Evolutionary conservation across 2,888 invertebrate genomes (phyloP).

Genomic region (Belgica antarctica): DNA sequence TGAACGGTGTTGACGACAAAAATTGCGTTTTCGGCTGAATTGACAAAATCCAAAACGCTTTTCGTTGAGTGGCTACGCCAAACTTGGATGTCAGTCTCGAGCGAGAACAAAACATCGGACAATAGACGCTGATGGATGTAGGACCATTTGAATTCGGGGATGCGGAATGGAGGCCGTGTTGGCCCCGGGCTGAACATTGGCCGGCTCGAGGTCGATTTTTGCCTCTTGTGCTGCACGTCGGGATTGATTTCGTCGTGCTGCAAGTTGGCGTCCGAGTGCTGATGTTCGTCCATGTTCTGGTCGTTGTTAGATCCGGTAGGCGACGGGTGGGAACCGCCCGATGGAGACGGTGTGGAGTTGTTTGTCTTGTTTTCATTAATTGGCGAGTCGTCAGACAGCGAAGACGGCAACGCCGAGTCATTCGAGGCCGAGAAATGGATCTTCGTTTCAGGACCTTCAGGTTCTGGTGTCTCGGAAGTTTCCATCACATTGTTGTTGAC

Average conservation of each 20-base stretch:
- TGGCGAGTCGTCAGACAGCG: conserved; percentile 42
- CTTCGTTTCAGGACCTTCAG: conserved; percentile 54
- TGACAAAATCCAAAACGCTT: conserved; percentile 96
- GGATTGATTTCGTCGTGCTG: conserved; percentile 5
- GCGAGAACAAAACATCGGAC: conserved; percentile 91
- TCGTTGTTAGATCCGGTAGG: conserved; percentile 16
- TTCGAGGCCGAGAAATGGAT: conserved; percentile 56
- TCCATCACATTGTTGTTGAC: conserved; percentile 24
- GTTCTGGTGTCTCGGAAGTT: conserved; percentile 52
- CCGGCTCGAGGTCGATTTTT: conserved; percentile 66
- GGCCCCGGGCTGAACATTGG: conserved; percentile 94
- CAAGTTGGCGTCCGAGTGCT: neutral
- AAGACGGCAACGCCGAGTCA: conserved; percentile 42
- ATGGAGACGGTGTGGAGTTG: conserved; percentile 67
- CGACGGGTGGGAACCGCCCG: conserved; percentile 70
- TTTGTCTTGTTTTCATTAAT: conserved; percentile 57
- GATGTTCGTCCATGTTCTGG: neutral
- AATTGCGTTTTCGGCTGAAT: conserved; percentile 96
- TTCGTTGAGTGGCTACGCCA: conserved; percentile 92
- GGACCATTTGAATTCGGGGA: conserved; percentile 99
- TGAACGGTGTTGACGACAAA: conserved; percentile 99
- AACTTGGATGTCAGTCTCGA: conserved; percentile 95
- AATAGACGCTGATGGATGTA: conserved; percentile 95
- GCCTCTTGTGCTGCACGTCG: conserved; percentile 54
- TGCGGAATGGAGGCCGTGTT: conserved; percentile 92